A percentile compares a stretch with the other conserved stretches of the same genome.
phyloP scores from a whole-genome alignment of 2,888 invertebrate genomes.

The Oscheius sp. region DNA sequence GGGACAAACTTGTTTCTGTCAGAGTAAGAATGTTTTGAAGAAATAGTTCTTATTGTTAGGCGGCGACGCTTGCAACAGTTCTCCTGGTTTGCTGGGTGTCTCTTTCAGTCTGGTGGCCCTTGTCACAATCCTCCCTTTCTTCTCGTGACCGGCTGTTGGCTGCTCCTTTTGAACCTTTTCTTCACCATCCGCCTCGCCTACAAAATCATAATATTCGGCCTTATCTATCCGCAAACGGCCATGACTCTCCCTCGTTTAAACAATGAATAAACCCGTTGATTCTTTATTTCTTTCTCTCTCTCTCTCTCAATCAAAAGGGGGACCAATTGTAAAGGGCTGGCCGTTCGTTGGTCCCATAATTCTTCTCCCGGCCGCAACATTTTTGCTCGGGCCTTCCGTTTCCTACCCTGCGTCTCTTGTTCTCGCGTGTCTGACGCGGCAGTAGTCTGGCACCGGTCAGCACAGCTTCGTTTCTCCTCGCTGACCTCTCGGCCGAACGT shows the following conservation, averaged over 20 bases:
- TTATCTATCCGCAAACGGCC: slow-evolving; percentile 22
- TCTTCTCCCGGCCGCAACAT: slow-evolving; percentile 1
- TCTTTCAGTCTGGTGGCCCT: background rate
- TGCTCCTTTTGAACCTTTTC: slow-evolving; percentile 10
- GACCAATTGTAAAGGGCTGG: background rate
- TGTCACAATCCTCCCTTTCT: slow-evolving; percentile 13
- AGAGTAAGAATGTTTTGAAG: background rate
- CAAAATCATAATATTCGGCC: slow-evolving; percentile 21
- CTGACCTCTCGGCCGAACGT: slow-evolving; percentile 20
- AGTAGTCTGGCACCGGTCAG: slow-evolving; percentile 30
- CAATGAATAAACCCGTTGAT: background rate
- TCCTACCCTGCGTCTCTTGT: slow-evolving; percentile 8
- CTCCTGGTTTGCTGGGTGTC: background rate
- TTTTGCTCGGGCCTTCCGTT: slow-evolving; percentile 15
- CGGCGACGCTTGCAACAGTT: background rate
- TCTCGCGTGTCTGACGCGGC: background rate
- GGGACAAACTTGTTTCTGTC: slow-evolving; percentile 7
- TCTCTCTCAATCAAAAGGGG: background rate
- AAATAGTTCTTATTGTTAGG: no score
- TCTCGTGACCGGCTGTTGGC: slow-evolving; percentile 19
- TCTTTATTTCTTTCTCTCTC: background rate
- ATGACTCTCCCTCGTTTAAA: background rate
- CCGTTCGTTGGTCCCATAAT: slow-evolving; percentile 5
- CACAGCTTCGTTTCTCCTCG: slow-evolving; percentile 11
- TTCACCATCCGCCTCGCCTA: slow-evolving; percentile 14